Conservation (phyloP, 2,113 vertebrate species). For the Turdus rufiventris region DNA sequence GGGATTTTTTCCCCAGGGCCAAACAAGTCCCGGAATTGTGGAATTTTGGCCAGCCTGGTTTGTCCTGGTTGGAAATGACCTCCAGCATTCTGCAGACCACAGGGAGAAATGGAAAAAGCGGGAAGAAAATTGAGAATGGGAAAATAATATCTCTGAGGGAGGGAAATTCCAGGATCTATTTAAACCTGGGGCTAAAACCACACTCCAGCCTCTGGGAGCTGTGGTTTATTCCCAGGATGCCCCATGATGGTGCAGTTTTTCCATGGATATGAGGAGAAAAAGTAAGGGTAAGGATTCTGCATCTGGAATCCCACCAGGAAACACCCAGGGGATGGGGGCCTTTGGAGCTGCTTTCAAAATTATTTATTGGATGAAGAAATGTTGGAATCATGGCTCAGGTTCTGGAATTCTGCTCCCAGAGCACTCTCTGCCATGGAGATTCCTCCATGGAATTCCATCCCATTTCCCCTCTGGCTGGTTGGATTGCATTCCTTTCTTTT, state of each 20-base stretch:
- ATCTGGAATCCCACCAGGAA: not conserved
- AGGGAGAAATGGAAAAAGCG: rapidly evolving
- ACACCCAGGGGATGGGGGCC: not conserved
- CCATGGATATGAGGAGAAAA: not conserved
- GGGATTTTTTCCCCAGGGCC: too few relatives aligned
- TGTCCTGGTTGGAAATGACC: not conserved
- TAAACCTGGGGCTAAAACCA: not conserved
- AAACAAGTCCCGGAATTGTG: not conserved
- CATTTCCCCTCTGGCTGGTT: too few relatives aligned
- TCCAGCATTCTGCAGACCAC: rapidly evolving
- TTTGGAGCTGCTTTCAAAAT: not conserved
- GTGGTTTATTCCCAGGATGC: not conserved
- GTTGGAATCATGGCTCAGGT: not conserved
- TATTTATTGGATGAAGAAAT: rapidly evolving
- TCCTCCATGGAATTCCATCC: too few relatives aligned
- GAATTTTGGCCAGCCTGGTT: not conserved
- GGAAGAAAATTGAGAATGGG: not conserved
- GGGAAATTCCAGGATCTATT: not conserved
- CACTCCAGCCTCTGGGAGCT: rapidly evolving
- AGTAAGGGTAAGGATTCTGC: rapidly evolving
- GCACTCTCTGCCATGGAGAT: rapidly evolving
- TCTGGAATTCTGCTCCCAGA: not conserved
- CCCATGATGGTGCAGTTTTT: not conserved
- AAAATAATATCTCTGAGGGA: not conserved
- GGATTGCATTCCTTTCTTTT: not conserved